Base-by-base conservation (phyloP, 2,888 invertebrate genomes). In the Shargacucullia verbasci region DNA sequence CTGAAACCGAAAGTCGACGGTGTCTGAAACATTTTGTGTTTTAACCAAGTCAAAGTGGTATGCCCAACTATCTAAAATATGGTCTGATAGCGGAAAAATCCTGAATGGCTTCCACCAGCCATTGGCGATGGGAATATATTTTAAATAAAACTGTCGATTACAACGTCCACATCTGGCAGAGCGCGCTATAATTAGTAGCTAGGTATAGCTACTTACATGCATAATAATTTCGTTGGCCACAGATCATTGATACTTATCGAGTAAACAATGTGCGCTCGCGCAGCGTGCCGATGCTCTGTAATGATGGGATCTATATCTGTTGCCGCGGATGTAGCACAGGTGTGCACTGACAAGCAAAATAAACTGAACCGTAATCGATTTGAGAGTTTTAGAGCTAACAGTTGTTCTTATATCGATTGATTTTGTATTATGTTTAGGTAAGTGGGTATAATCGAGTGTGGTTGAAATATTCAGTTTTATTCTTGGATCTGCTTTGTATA, bases 341-440 rank as follows among this genome's bases (percentile, higher is more conserved):
- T 92, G 92, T 72, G 84, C 70, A 70, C 84, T 81, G 92, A 92
- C 92, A 92, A 86, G 83, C 79, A 87, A 92, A 92, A 93, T 91
- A 93, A 93, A 93, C 92, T 79, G 60, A 79, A 56, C 78, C 81
- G 89, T 91, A 91, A 91, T 91, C 92, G 90, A 90, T 91, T 90
- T 86, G 83, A 85, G 82, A 83, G 85, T 83, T 90, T 86, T 85
- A 86, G 82, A 88, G 80, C 82, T 77, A 84, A 85, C 87, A 84
- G 81, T 88, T 87, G 87, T 79, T 86, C 81, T 80, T 71, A 76
- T 74, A 84, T 84, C 81, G 77, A 84, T 84, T 80, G 74, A 79
- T 76, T 81, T 66, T 73, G 78, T 83, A 83, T 82, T 84, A 82
- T 82, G 84, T 84, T 82, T 81, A 78, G 79, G 73, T 79, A 80